Base-by-base conservation (phyloP, 2,797 vertebrate genomes). In the Lagocephalus sceleratus region DNA sequence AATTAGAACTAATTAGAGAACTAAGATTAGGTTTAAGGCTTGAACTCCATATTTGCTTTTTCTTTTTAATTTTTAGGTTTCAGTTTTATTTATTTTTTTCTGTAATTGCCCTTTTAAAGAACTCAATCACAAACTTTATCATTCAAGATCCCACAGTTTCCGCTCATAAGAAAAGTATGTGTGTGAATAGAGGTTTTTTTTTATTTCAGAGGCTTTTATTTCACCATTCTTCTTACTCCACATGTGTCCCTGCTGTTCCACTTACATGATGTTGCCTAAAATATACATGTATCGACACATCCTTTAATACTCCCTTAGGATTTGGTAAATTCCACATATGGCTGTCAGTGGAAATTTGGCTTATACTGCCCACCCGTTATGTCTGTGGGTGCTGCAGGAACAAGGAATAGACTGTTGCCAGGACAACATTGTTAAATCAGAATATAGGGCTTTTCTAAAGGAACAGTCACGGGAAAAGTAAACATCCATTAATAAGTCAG, bases 321-420 rank as follows among this genome's bases (percentile, higher is more conserved):
- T 41, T 64, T 50, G 22, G 22, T 54, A 56, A 45, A 70, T 65
- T 68, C 72, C 72, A 61, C 59, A 69, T 54, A 38, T 26, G 55
- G 51, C 9, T 43, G 46, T 57, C 20, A 68, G 44, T 63, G 75
- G 75, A 78, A 70, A 32, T 9, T 12, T 45, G 41, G 21, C 9
- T 8, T 17, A 3, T 46, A 45, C 61, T 52, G 45, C 76, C 63
- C 69, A 60, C 61, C 45, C 46, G 42, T 5, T 60, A 10, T 60
- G 54, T 46, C 35, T 71, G 51, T 15, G 48, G 40, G 57, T 59
- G 54, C 43, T 59, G 57, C 19, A 42, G 39, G 20, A 58, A 57
- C 52, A 58, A 51, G 41, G 57, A 63, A 22, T 45, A 42, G 22
- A 26, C 17, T 35, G 67, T 74, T 70, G 17, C 60, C 58, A 53